Base-by-base conservation (phyloP, 2,888 invertebrate genomes). In the Andricus curvator region DNA sequence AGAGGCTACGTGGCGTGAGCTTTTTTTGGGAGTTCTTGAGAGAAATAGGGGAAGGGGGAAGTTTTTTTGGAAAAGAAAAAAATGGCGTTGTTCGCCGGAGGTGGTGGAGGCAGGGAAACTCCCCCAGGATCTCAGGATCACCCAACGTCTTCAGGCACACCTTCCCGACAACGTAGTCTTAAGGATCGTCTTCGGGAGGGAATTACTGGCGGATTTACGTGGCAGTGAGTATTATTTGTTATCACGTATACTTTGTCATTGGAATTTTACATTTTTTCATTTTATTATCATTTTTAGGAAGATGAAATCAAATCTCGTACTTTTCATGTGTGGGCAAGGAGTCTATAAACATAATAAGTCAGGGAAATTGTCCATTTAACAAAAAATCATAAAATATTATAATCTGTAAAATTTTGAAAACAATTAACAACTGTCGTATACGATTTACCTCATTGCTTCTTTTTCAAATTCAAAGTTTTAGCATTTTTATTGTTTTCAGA, bases 121-220 rank as follows among this genome's bases (percentile, higher is more conserved):
- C 82, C 85, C n/a, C 77, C 81, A 60, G 78, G 86, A 51, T 82
- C 86, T 56, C 84, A 85, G 66, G 85, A 85, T 62, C 84, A 85
- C 13, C 83, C 84, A 3, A 82, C 83, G 29, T 78, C 80, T 13
- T 74, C 80, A 15, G 84, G 82, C 22, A 94, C 94, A 86, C 96
- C 96, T 80, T 94, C 96, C 82, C 94, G 96, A 81, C 96, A 96
- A 90, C 95, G 96, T 84, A 96, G 96, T 78, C 94, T 96, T 88
- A 96, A 96, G 93, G 96, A 96, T 92, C 95, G 96, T 80, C 95
- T 96, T 78, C 94, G 96, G 92, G 96, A 96, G 85, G 96, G 96
- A 90, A 96, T 96, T 91, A 95, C 96, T 77, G 96, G 96, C 93
- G 96, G 96, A 89, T 96, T 96, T 92, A 95, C 95, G 89, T 96